Evolutionary conservation across 2,113 vertebrate species (phyloP), one percentile per base, ranked within the genome.

Genomic region (Mobula hypostoma): DNA sequence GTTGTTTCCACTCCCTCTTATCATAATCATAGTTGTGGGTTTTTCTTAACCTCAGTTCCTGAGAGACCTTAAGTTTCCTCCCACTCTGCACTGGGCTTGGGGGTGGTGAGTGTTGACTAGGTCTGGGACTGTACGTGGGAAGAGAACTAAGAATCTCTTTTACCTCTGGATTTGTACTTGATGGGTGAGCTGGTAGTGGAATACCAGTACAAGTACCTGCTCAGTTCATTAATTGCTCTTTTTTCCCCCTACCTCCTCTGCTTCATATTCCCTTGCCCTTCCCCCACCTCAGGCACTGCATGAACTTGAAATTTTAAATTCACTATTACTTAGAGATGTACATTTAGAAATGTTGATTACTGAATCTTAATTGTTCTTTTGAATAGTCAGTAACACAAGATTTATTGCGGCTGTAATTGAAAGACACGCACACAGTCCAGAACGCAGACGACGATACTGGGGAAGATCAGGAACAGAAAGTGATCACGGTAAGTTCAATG

Each of bases 391-490:
- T 94, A 99, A 99, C 94, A 99, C 99, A 0, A 97, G 99, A 0
- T 99, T 99, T 94, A 99, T 99, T 93, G 99, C 99, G 0, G 99
- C 99, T 0, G 99, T 99, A 94, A 99, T 99, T 0, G 99, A 99
- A 95, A 97, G 99, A 1, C 98, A 99, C 7, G 98, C 98, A 0
- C 98, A 99, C 96, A 99, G 98, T 77, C 98, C 99, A 0, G 99
- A 99, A 24, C 96, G 99, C 94, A 96, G 99, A 1, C 97, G 98
- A 61, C 97, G 99, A 7, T 99, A 99, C 97, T 99, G 99, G 99
- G 99, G 99, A 0, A 97, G 99, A 7, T 99, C 99, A 0, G 99
- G 99, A 94, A 99, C 99, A 0, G 99, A 99, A 95, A 99, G 99
- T 0, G 99, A 99, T 96, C 99, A 99, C 0, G 99, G 99, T 99